Evolutionary conservation across 2,797 vertebrate species (phyloP).

Genomic region (Peromyscus eremicus): DNA sequence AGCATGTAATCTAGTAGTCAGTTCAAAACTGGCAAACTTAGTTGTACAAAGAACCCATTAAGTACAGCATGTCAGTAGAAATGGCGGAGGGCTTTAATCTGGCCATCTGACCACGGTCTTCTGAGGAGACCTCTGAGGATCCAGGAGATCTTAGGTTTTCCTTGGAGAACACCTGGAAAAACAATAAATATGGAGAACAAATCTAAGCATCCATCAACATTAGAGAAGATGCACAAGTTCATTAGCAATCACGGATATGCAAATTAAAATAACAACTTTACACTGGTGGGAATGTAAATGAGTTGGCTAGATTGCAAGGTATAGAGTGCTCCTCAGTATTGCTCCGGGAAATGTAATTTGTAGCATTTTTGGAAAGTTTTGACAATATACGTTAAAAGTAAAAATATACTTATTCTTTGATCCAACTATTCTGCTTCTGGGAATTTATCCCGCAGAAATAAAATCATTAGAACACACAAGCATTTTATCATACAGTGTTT

Average conservation of each 20-base stretch:
- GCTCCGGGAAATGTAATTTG: constrained; percentile 30
- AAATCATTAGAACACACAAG: constrained; percentile 4
- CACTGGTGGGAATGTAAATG: constrained; percentile 42
- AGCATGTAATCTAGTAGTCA: not conserved
- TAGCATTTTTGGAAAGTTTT: constrained; percentile 54
- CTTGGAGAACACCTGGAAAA: constrained; percentile 4
- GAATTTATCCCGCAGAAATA: constrained; percentile 46
- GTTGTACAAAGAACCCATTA: not conserved
- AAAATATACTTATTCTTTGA: constrained; percentile 45
- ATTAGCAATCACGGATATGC: constrained; percentile 57
- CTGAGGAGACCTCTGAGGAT: not conserved
- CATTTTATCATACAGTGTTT: not conserved
- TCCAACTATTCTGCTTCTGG: not conserved
- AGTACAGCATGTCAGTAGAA: not conserved
- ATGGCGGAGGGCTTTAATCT: not conserved
- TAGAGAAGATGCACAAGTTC: constrained; percentile 27
- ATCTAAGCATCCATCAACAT: not conserved
- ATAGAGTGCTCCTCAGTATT: not conserved
- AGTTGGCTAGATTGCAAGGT: constrained; percentile 41
- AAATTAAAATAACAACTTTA: constrained; percentile 62
- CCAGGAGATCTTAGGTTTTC: not conserved
- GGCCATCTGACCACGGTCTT: not conserved
- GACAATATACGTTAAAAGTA: constrained; percentile 42
- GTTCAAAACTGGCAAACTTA: not conserved
- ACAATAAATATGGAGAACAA: constrained; percentile 38